A percentile compares a stretch with the other conserved stretches of the same genome.
Evolutionary conservation across 2,113 vertebrate species (phyloP).

Genomic region (Pipa parva): DNA sequence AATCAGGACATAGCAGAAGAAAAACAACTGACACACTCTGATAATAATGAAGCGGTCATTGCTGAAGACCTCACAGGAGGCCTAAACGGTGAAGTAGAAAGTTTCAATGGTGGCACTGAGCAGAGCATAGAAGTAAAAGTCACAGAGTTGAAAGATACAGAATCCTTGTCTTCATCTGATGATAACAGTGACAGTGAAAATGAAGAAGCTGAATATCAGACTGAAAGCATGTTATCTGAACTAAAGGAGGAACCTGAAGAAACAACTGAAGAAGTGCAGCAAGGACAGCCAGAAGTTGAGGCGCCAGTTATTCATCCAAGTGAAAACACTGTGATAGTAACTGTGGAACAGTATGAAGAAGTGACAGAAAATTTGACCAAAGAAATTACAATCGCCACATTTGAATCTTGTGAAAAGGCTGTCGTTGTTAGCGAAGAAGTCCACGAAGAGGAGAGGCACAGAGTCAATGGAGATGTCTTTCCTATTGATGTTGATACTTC

Average conservation of each 20-base stretch:
- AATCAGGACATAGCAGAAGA: slow-evolving; percentile 76
- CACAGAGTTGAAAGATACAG: slow-evolving; percentile 62
- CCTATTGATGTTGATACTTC: slow-evolving; percentile 76
- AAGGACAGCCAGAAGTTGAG: slow-evolving; percentile 45
- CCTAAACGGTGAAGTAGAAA: slow-evolving; percentile 64
- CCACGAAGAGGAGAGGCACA: slow-evolving; percentile 59
- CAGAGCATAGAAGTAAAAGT: slow-evolving; percentile 60
- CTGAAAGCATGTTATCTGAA: slow-evolving; percentile 64
- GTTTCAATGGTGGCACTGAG: slow-evolving; percentile 53
- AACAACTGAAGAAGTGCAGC: slow-evolving; percentile 53
- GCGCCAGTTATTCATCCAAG: slow-evolving; percentile 47
- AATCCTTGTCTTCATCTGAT: slow-evolving; percentile 75
- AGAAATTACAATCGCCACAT: slow-evolving; percentile 50
- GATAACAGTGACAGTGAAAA: slow-evolving; percentile 87
- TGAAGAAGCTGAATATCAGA: slow-evolving; percentile 85
- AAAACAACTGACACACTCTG: slow-evolving; percentile 84
- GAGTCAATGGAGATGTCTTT: slow-evolving; percentile 84
- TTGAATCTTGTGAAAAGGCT: slow-evolving; percentile 53
- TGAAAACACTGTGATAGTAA: slow-evolving; percentile 51
- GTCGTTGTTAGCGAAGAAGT: slow-evolving; percentile 53
- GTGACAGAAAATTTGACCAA: slow-evolving; percentile 51
- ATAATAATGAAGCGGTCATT: slow-evolving; percentile 84
- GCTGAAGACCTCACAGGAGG: slow-evolving; percentile 77
- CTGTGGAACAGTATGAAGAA: slow-evolving; percentile 47
- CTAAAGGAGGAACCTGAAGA: slow-evolving; percentile 82